Evolutionary conservation across 2,113 vertebrate species (phyloP).

Genomic region (Deroptyus accipitrinus): DNA sequence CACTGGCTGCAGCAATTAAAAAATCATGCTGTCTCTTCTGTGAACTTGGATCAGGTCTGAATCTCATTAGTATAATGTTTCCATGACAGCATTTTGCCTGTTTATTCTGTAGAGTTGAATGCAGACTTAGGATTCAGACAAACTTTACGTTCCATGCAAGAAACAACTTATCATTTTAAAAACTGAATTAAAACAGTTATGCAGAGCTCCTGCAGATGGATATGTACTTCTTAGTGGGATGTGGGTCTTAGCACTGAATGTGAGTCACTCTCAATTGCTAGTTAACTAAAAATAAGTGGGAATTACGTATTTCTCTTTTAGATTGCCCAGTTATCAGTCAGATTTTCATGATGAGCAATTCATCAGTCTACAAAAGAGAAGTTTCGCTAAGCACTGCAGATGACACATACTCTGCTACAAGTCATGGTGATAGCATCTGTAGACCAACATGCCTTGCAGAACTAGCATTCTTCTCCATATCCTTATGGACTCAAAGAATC

Average conservation of each 20-base stretch:
- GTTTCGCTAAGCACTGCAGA: not conserved
- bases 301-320: not conserved
- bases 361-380: not conserved
- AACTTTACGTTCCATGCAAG: not conserved
- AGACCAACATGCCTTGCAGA: not conserved
- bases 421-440: not conserved
- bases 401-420: not conserved
- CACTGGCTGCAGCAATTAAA: not conserved
- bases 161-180: not conserved
- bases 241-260: not conserved
- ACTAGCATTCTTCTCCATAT: not conserved
- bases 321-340: not conserved
- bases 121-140: not conserved
- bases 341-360: not conserved
- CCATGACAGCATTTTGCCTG: not conserved
- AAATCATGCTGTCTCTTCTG: not conserved
- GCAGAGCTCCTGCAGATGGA: not conserved
- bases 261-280: not conserved
- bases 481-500: not conserved
- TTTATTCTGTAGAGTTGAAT: not conserved
- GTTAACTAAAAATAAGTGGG: not conserved
- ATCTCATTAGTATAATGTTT: not conserved
- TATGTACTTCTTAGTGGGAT: not conserved
- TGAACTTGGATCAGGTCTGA: not conserved
- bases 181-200: not conserved